These are phyloP conservation scores for Epinephelus cyanopodus DNA, from an alignment of 2,113 vertebrate genomes.

Conservation along the genomic window DNA sequence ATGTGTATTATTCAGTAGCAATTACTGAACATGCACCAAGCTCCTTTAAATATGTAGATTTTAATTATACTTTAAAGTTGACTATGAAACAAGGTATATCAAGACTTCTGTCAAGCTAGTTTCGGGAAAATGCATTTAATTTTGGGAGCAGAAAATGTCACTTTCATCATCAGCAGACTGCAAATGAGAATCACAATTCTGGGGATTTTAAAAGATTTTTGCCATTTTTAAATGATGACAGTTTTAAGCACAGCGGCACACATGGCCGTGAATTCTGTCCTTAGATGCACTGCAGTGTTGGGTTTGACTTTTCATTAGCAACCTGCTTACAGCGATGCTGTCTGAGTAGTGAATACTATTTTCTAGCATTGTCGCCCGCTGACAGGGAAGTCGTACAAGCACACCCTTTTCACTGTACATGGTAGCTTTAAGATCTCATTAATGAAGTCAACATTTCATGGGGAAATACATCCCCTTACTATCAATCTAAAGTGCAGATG, in stretches of 20 bases:
- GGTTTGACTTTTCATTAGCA: neutral
- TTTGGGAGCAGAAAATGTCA: neutral
- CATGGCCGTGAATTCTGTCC: slow-evolving; percentile 52
- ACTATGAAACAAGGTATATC: too few species aligned
- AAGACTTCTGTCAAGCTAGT: too few species aligned
- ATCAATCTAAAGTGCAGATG: neutral
- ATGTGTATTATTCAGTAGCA: slow-evolving; percentile 16
- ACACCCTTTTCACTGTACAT: too few species aligned
- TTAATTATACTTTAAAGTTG: too few species aligned
- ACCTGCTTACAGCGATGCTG: slow-evolving; percentile 9
- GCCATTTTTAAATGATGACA: neutral
- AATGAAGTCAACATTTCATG: neutral
- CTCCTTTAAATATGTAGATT: neutral
- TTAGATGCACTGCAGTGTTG: slow-evolving; percentile 62
- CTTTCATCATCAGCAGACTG: neutral
- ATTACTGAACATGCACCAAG: neutral
- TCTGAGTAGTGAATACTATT: slow-evolving; percentile 45
- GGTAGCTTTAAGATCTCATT: neutral
- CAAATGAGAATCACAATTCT: neutral
- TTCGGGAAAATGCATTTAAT: neutral
- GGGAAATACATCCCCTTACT: neutral
- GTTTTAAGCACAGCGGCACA: neutral
- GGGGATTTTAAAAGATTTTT: neutral
- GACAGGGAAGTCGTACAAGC: too few species aligned
- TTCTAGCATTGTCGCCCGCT: neutral